Base-by-base conservation (phyloP, 2,888 invertebrate genomes). In the Ischnura elegans region DNA sequence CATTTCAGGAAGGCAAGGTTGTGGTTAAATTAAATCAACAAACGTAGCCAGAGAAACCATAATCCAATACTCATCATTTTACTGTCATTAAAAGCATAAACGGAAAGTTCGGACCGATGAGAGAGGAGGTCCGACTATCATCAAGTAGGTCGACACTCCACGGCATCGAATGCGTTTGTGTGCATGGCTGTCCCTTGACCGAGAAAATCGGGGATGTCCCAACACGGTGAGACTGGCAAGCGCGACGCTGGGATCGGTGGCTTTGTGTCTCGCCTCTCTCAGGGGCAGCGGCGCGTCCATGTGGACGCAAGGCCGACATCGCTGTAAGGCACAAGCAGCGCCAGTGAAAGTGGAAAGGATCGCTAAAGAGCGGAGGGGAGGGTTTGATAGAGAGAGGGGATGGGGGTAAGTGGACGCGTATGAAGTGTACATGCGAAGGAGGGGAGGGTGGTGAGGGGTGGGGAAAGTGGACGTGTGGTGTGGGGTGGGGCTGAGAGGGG, bases 321-420 rank as follows among this genome's bases (percentile, higher is more conserved):
- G 25, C 51, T 87, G 87, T 36, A 25, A 66, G 90, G 42, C 55
- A 61, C 51, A 55, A 36, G n/a, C 55, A n/a, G 87, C 51, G n/a
- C n/a, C n/a, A 87, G 87, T 51, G 25, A 42, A 85, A 85, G 85
- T 42, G 85, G 43, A 42, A 25, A 85, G 42, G 85, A 85, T 42
- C 2, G 42, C 1, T 29, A n/a, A 47, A 16, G 87, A 29, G 47
- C 47, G 87, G 21, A 51, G 55, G 21, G 87, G 47, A 1, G 36
- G 51, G 47, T 29, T 25, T 29, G 16, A 42, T 42, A 19, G 87
- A n/a, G 42, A 16, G 42, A 36, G 42, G 47, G 87, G 51, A 42
- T 13, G 51, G 36, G 51, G 87, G n/a, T n/a, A n/a, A n/a, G n/a
- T n/a, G n/a, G n/a, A n/a, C n/a, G n/a, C n/a, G n/a, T n/a, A n/a